Base-by-base conservation (phyloP, 2,888 invertebrate genomes). In the Campoplex nolae region DNA sequence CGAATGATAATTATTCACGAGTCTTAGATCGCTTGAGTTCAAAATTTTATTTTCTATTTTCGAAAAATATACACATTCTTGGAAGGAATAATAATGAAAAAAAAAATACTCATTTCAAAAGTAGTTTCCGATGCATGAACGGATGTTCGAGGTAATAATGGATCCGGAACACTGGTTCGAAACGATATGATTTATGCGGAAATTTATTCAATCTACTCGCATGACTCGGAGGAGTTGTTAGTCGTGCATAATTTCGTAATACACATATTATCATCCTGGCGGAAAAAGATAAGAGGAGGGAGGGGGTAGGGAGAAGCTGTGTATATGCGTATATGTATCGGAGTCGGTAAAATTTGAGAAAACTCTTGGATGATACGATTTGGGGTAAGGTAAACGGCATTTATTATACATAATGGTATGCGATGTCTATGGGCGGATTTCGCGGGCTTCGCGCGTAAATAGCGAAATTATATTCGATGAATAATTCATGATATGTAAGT, bases 391-490 rank as follows among this genome's bases (percentile, higher is more conserved):
- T 65, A 38, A 78, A 58, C 45, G 56, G 70, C 84, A 84, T 68
- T 68, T 68, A 75, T 75, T 80, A 48, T 75, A 58, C 68, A 56
- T 68, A 70, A 67, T 56, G 48, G 32, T 65, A 56, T 45, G 58
- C 35, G 32, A 51, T 51, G 35, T 56, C 45, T 42, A 28, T 54
- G 73, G 71, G 75, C 68, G 75, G 74, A 56, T 80, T 79, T 79
- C 48, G 48, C 77, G 79, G 74, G 74, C 45, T 62, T 79, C 74
- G 56, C 67, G 79, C 78, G 79, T 84, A 84, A 84, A 84, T 84
- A 80, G 84, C 68, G 51, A 84, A 84, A 84, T 84, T 84, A 84
- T 84, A 84, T 84, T 80, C 80, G 70, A 84, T 84, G 80, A 84
- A 84, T 84, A 70, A 84, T 84, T 80, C 84, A 84, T 84, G 77